Base-by-base conservation (phyloP, 2,888 invertebrate genomes). In the Perithous albicinctus region DNA sequence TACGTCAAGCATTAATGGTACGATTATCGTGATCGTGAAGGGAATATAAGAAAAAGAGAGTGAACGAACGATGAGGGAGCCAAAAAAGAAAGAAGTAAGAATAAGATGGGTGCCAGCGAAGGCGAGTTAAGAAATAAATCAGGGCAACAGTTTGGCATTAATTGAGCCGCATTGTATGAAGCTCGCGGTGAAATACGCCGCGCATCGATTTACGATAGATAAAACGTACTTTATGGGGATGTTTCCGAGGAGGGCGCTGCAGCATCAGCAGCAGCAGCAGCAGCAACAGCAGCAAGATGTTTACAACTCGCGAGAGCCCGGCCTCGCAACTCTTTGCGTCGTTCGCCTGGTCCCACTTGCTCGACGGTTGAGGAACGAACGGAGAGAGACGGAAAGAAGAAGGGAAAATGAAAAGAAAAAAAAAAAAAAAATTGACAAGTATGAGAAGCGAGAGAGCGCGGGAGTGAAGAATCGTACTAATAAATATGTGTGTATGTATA, bases 141-240 rank as follows among this genome's bases (percentile, higher is more conserved):
- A 92, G 91, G 86, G 82, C 89, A 90, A 88, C 89, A 86, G 90
- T 90, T 90, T 91, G 92, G 91, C 92, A 92, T 92, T 92, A 92
- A 92, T 92, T 92, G 91, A 92, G 91, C 92, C 88, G 90, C 91
- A 91, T 91, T 91, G 91, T 92, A 89, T 88, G 89, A 90, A 87
- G 85, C 85, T 82, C 61, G 84, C 85, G 89, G 89, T 90, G 90
- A 91, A 92, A 91, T 90, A 91, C 89, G 87, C 89, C 88, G 87
- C 81, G 87, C 91, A 91, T 92, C 92, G 92, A 92, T 92, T 92
- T 91, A 92, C 91, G 92, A 91, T 91, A 90, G 92, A 92, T 92
- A 92, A 91, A 91, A 91, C 88, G 89, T 91, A 91, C 89, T 92
- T 92, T 92, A 92, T 90, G 91, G 90, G 91, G 91, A 91, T 91